These are phyloP conservation scores for Sebastiscus tertius DNA, from an alignment of 2,797 vertebrate genomes.

Conservation along the genomic window DNA sequence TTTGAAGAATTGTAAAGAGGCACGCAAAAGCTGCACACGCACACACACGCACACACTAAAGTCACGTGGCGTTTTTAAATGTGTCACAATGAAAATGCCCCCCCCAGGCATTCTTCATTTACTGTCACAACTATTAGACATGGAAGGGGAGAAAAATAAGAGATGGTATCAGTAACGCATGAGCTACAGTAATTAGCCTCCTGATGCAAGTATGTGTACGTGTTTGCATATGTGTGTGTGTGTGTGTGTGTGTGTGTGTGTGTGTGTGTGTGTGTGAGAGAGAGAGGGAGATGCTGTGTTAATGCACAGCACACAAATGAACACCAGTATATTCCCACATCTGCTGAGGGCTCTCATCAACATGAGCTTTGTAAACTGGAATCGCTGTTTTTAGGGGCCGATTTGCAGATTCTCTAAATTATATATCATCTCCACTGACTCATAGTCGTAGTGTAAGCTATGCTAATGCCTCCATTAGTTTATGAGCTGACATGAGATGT, in stretches of 20 bases:
- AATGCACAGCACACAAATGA: constrained; percentile 56
- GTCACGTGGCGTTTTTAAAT: constrained; percentile 71
- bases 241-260: constrained; percentile 5
- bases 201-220: constrained; percentile 70
- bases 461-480: constrained; percentile 75
- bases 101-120: constrained; percentile 80
- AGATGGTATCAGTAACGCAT: constrained; percentile 82
- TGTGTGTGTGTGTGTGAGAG: not conserved
- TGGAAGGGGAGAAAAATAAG: constrained; percentile 77
- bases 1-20: constrained; percentile 73
- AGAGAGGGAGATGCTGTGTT: constrained; percentile 25
- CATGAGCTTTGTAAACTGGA: constrained; percentile 59
- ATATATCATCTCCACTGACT: constrained; percentile 67
- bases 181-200: constrained; percentile 83
- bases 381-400: constrained; percentile 51
- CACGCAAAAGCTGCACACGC: constrained; percentile 36
- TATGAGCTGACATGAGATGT: constrained; percentile 67
- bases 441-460: constrained; percentile 64
- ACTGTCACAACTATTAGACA: constrained; percentile 85
- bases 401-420: constrained; percentile 64
- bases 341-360: constrained; percentile 65
- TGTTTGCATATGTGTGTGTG: constrained; percentile 36
- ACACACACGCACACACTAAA: constrained; percentile 1
- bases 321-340: constrained; percentile 51
- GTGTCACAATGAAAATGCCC: constrained; percentile 79